Evolutionary conservation across 2,113 vertebrate genomes (phyloP).

Genomic region (Calyptomena viridis): DNA sequence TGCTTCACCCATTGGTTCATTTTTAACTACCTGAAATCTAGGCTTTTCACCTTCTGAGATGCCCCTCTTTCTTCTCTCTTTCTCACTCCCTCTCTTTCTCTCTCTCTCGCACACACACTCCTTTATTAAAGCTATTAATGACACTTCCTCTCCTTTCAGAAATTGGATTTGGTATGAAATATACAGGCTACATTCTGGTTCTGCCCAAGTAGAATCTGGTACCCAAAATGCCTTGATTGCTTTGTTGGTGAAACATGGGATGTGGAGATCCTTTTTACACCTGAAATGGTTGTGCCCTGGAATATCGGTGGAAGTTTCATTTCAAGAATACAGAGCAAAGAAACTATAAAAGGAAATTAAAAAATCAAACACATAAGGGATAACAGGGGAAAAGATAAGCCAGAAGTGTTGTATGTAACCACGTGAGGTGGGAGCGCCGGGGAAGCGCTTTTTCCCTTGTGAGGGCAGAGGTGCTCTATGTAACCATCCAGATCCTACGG

Average conservation of each 20-base stretch:
- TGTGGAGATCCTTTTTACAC: constrained; percentile 57
- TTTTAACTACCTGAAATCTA: background rate
- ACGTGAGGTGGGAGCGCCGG: background rate
- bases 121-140: constrained; percentile 76
- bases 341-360: background rate
- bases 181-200: constrained; percentile 71
- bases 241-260: constrained; percentile 72
- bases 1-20: background rate
- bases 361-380: background rate
- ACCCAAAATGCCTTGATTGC: constrained; percentile 49
- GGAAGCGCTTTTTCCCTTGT: background rate
- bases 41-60: constrained; percentile 48
- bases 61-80: constrained; percentile 42
- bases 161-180: constrained; percentile 74
- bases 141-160: constrained; percentile 69
- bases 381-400: background rate
- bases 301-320: constrained; percentile 36
- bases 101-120: constrained; percentile 32
- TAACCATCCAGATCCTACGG: background rate
- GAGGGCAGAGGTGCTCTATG: constrained; percentile 3
- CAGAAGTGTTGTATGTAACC: constrained; percentile 23
- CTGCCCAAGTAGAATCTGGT: constrained; percentile 65
- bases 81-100: constrained; percentile 32
- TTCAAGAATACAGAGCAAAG: background rate
- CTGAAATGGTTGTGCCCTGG: constrained; percentile 61